Evolutionary conservation across 2,113 vertebrate species (phyloP).

Genomic region (Chaetodon auriga): DNA sequence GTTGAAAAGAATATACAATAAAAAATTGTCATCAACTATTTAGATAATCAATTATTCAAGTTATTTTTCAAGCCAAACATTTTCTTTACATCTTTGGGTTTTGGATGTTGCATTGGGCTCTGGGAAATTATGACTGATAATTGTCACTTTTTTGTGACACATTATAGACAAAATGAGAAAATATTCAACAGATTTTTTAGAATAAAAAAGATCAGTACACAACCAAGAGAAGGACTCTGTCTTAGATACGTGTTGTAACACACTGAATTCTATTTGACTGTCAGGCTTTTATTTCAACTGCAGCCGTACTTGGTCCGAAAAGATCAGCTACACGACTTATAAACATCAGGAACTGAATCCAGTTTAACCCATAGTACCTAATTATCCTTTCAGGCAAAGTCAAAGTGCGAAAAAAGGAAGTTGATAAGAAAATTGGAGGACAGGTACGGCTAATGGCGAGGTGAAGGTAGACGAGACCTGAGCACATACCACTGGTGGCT

Average conservation of each 20-base stretch:
- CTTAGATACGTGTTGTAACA: background rate
- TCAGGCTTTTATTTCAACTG: background rate
- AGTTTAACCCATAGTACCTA: background rate
- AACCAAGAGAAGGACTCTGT: background rate
- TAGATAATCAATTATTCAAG: too few relatives aligned
- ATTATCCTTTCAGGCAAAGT: slow-evolving; percentile 35
- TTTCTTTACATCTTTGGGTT: background rate
- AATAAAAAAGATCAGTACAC: background rate
- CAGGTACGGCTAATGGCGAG: background rate
- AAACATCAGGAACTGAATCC: background rate
- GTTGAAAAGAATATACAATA: background rate
- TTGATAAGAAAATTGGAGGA: slow-evolving; percentile 37
- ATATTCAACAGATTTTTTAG: background rate
- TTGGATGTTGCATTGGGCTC: background rate
- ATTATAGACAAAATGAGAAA: background rate
- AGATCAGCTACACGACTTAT: background rate
- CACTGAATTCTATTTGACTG: background rate
- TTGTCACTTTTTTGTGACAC: background rate
- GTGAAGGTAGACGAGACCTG: slow-evolving; percentile 9
- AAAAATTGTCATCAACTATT: background rate
- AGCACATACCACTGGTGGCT: background rate
- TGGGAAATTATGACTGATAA: background rate
- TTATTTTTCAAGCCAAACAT: too few relatives aligned
- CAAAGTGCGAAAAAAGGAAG: background rate
- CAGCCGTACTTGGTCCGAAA: background rate